Evolutionary conservation across 2,797 vertebrate genomes (phyloP).

Genomic region (Synaphobranchus kaupii): DNA sequence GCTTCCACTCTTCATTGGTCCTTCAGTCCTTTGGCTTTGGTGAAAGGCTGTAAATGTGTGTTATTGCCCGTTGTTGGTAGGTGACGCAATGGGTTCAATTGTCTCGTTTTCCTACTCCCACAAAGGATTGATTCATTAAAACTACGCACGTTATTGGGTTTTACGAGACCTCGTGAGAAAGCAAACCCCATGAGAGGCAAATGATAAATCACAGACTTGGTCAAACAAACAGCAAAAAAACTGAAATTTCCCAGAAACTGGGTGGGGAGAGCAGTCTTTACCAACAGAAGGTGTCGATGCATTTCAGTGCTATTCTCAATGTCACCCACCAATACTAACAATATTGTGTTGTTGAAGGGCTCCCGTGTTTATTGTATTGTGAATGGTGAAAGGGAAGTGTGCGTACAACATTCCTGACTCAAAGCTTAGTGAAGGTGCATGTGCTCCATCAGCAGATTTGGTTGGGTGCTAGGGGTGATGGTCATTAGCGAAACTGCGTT

Average conservation of each 20-base stretch:
- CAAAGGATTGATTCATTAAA: conserved; percentile 49
- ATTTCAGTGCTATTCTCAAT: background rate
- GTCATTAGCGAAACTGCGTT: background rate
- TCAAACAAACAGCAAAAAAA: conserved; percentile 41
- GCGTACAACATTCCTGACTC: background rate
- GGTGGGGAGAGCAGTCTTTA: conserved; percentile 46
- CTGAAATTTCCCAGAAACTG: conserved; percentile 43
- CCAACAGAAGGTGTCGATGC: conserved; percentile 17
- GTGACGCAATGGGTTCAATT: background rate
- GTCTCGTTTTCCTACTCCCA: conserved; percentile 24
- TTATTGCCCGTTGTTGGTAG: conserved; percentile 33
- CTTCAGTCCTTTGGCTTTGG: conserved; percentile 30
- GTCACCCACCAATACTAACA: background rate
- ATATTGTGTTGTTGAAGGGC: conserved; percentile 19
- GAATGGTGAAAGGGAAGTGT: background rate
- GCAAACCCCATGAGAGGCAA: conserved; percentile 56
- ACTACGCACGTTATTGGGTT: conserved; percentile 54
- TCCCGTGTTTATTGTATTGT: conserved; percentile 2
- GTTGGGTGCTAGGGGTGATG: background rate
- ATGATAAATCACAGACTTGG: conserved; percentile 38
- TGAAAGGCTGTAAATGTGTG: conserved; percentile 43
- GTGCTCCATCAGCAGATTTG: background rate
- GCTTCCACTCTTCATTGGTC: conserved; percentile 36
- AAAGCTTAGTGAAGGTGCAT: background rate
- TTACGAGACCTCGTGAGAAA: conserved; percentile 52